A percentile compares a stretch with the other conserved stretches of the same genome.
These are phyloP conservation scores for Palaemon carinicauda DNA, from an alignment of 1,140 invertebrate genomes.

Conservation along the genomic window DNA sequence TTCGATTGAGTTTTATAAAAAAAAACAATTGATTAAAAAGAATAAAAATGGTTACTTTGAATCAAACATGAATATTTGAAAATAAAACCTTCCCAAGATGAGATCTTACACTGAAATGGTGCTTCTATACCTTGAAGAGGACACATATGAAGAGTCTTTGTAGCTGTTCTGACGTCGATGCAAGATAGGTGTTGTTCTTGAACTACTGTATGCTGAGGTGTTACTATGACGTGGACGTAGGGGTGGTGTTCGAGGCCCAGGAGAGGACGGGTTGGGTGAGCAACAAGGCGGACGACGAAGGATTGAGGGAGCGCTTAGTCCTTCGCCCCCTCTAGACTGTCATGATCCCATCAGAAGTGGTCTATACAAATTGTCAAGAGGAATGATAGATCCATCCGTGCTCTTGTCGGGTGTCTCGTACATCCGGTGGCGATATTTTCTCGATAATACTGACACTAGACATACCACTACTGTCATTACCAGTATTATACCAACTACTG, in stretches of 20 bases:
- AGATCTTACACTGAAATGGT: too few species aligned
- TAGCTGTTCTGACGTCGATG: background rate
- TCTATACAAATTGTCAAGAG: slow-evolving; percentile 48
- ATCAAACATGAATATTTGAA: too few species aligned
- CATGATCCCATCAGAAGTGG: slow-evolving; percentile 45
- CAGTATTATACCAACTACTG: slow-evolving; percentile 62
- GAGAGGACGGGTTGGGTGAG: slow-evolving; percentile 23
- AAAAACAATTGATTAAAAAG: too few species aligned
- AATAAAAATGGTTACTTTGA: too few species aligned
- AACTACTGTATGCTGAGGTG: background rate
- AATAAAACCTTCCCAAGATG: too few species aligned
- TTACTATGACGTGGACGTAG: background rate
- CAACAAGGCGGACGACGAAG: slow-evolving; percentile 44
- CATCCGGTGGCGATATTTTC: slow-evolving; percentile 63
- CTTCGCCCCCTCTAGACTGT: slow-evolving; percentile 41
- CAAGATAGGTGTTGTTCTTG: background rate
- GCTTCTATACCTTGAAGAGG: too few species aligned
- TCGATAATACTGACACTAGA: slow-evolving; percentile 61
- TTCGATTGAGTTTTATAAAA: too few species aligned
- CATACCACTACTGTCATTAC: slow-evolving; percentile 62
- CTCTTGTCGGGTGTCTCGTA: slow-evolving; percentile 63
- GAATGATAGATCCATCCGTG: slow-evolving; percentile 6
- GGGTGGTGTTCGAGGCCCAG: slow-evolving; percentile 26
- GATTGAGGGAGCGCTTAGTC: background rate
- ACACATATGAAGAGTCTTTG: background rate